These are phyloP conservation scores for Phrynosoma platyrhinos DNA, from an alignment of 2,113 vertebrate species.

Conservation along the genomic window DNA sequence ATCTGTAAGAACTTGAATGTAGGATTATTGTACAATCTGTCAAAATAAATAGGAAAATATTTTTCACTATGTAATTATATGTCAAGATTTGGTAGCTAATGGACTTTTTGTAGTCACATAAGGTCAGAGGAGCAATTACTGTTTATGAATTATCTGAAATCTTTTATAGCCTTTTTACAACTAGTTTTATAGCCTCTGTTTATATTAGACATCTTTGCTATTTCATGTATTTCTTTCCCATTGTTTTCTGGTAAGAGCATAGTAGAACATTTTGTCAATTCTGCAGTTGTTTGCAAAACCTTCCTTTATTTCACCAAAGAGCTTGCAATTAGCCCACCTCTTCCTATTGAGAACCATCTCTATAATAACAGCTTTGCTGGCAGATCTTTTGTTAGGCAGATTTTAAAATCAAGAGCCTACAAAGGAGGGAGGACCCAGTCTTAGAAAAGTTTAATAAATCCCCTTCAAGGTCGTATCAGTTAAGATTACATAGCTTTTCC, in stretches of 20 bases:
- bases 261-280: conserved; percentile 76
- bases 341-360: conserved; percentile 78
- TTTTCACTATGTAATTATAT: conserved; percentile 80
- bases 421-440: conserved; percentile 74
- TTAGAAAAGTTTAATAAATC: conserved; percentile 79
- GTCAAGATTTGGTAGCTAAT: conserved; percentile 81
- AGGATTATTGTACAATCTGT: conserved; percentile 73
- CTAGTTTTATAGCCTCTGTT: conserved; percentile 73
- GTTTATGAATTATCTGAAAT: conserved; percentile 80
- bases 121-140: conserved; percentile 79
- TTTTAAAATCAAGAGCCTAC: conserved; percentile 81
- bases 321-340: conserved; percentile 83
- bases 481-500: conserved; percentile 71
- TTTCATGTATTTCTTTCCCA: conserved; percentile 72
- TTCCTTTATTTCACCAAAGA: conserved; percentile 81
- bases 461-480: conserved; percentile 79
- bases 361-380: conserved; percentile 82
- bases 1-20: conserved; percentile 67
- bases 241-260: conserved; percentile 69
- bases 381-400: conserved; percentile 81
- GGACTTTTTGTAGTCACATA: conserved; percentile 79
- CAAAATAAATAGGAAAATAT: conserved; percentile 74
- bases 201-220: conserved; percentile 75
- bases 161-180: conserved; percentile 69
- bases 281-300: conserved; percentile 77